These are phyloP conservation scores for Aix galericulata DNA, from an alignment of 2,113 vertebrate species.

Conservation along the genomic window DNA sequence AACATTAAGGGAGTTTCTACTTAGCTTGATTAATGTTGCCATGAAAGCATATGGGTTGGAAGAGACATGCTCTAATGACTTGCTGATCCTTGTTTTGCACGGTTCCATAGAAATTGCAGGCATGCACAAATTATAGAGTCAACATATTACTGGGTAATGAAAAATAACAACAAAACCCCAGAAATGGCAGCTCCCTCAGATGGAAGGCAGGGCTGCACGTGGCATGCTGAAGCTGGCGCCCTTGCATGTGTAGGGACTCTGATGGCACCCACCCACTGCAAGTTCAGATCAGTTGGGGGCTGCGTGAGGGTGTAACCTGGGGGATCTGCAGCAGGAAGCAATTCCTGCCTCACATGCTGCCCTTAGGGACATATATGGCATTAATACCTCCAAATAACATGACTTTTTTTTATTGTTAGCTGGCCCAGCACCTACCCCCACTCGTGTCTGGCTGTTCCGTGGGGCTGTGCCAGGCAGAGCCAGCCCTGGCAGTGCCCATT, in stretches of 20 bases:
- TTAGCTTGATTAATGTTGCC: background rate
- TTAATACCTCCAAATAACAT: too few relatives aligned
- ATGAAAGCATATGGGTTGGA: constrained; percentile 1
- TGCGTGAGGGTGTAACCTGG: background rate
- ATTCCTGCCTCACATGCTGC: background rate
- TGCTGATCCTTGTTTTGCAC: background rate
- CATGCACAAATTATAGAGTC: background rate
- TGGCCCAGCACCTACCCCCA: background rate
- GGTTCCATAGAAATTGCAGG: background rate
- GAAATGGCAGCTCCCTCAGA: background rate
- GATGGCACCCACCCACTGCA: background rate
- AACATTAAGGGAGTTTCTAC: background rate
- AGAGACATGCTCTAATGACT: background rate
- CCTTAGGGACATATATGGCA: background rate
- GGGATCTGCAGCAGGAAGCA: accelerated
- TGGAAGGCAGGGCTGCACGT: accelerated
- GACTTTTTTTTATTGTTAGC: background rate
- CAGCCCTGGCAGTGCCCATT: background rate
- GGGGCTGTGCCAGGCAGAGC: background rate
- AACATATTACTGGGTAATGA: background rate
- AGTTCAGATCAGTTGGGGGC: background rate
- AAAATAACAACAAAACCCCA: background rate
- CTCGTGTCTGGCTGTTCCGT: accelerated
- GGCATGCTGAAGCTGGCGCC: background rate
- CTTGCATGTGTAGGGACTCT: background rate